Evolutionary conservation across 1,140 invertebrate species (phyloP), one percentile per base, ranked within the genome.

Genomic region (Pseudomyrmex flavicornis): DNA sequence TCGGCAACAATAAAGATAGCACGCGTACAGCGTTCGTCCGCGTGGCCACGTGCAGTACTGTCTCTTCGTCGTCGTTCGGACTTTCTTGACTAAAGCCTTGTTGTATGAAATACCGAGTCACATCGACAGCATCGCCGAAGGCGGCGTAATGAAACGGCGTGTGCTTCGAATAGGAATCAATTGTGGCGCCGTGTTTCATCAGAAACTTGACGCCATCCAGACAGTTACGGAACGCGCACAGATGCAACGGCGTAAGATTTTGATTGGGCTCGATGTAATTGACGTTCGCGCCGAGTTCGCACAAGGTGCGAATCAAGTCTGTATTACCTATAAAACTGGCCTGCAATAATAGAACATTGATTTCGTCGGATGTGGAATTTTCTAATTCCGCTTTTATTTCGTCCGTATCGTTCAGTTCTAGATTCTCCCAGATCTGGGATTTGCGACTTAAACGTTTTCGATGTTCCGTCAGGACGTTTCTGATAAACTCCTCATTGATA

Each of bases 101-200:
- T 22, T 96, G 95, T 62, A 97, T 94, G 48, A 98, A 95, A 82
- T 97, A 95, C 92, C 96, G 96, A 69, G 96, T 96, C 9, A 97
- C 96, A 90, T 97, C 96, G 7, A 95, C 94, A 56, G 97, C 96
- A 91, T 97, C 97, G 0, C 97, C 97, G 90, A 97, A 97, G 44
- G 97, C 97, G 5, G 97, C 97, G 90, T 97, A 97, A 93, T 98
- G 97, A 79, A 97, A 95, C 0, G 97, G 97, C 1, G 96, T 96
- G 89, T 96, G 97, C 84, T 95, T 96, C 5, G n/a, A 66, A 84
- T 95, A 95, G 26, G 95, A 93, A 93, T 97, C 96, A 3, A 97
- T 95, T 90, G 96, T 96, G 62, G 96, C 95, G 1, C 96, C 96
- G 84, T 96, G 95, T 26, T 95, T 92, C 54, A 98, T 95, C 5